Conservation (phyloP, 1,140 invertebrate genomes). For the Reticulitermes speratus region DNA sequence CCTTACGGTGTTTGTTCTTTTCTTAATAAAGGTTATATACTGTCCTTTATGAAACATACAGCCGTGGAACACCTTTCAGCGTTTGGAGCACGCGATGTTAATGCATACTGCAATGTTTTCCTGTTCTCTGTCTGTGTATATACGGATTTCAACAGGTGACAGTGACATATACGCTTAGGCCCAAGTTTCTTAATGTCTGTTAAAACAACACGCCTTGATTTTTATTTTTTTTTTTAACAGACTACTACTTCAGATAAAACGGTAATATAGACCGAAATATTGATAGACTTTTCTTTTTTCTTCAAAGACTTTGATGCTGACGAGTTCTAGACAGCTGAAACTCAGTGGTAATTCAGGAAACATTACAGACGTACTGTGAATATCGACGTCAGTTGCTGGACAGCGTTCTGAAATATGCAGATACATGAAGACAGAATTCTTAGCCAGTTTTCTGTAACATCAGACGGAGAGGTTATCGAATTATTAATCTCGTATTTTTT, state of each 20-base stretch:
- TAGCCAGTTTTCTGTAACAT: not conserved
- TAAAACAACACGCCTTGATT: slow-evolving; percentile 19
- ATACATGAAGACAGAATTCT: slow-evolving; percentile 3
- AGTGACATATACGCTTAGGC: not conserved
- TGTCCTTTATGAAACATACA: not conserved
- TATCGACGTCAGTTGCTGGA: not conserved
- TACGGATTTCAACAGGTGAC: slow-evolving; percentile 14
- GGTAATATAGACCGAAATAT: not conserved
- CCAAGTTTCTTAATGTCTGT: not conserved
- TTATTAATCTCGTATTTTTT: not conserved
- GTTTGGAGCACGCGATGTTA: not conserved
- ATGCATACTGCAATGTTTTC: not conserved
- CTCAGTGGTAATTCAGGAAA: not conserved
- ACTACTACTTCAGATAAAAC: not conserved
- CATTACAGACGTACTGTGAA: not conserved
- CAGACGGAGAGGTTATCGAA: not conserved
- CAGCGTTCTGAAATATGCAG: not conserved
- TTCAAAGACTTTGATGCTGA: not conserved
- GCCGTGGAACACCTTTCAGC: not conserved
- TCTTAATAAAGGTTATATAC: not conserved
- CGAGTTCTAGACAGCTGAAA: not conserved
- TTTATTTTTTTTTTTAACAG: not conserved
- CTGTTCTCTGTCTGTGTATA: not conserved
- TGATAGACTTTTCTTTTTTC: not conserved
- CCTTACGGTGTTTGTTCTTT: not conserved